Conservation (phyloP, 2,113 vertebrate genomes). For the Phylloscopus trochiloides region DNA sequence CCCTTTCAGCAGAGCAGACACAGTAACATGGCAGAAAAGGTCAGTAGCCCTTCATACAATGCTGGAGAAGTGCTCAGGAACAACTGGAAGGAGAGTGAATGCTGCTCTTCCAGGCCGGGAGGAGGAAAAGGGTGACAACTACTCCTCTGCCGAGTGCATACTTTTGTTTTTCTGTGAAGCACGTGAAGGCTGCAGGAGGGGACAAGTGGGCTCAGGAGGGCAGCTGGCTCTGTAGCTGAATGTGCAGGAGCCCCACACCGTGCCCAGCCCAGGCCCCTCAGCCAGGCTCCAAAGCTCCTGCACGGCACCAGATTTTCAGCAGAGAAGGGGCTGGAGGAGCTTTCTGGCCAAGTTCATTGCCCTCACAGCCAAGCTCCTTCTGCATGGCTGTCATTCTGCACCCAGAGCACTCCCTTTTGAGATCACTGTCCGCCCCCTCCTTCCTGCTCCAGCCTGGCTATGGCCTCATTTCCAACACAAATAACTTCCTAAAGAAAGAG, state of each 20-base stretch:
- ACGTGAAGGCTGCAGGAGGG: neutral
- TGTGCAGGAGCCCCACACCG: rapidly evolving
- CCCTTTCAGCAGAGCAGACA: neutral
- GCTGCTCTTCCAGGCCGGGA: neutral
- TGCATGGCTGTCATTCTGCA: neutral
- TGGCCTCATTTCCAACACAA: constrained; percentile 52
- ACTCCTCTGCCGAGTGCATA: neutral
- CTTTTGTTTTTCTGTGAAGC: neutral
- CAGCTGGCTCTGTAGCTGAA: neutral
- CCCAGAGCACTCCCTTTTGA: neutral
- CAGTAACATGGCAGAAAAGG: neutral
- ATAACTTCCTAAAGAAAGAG: constrained; percentile 20
- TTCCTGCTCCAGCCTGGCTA: constrained; percentile 39
- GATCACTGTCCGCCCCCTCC: constrained; percentile 19
- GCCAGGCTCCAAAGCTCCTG: neutral
- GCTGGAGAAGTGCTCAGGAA: neutral
- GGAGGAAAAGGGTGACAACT: neutral
- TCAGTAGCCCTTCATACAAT: neutral
- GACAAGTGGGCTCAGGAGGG: neutral
- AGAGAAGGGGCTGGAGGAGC: neutral
- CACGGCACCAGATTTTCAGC: neutral
- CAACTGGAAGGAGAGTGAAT: neutral
- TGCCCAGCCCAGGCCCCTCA: neutral
- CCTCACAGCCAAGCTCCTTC: neutral
- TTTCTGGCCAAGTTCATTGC: neutral